Evolutionary conservation across 2,888 invertebrate genomes (phyloP), one percentile per base, ranked within the genome.

Genomic region (Cremastobaeus sp.): DNA sequence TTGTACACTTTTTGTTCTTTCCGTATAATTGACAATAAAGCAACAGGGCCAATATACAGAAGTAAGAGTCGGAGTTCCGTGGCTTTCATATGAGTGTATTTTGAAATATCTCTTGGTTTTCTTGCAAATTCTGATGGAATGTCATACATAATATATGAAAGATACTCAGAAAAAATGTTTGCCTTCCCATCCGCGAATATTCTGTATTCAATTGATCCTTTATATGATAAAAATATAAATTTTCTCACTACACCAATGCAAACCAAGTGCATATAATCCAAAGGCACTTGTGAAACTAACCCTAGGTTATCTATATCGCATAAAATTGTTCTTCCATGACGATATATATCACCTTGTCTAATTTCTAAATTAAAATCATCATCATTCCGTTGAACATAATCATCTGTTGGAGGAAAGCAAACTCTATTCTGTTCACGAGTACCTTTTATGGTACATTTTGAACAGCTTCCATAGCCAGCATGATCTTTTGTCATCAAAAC

Each of bases 401-500:
- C 30, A 5, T 41, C 32, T 55, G 71, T 43, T 17, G 28, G 54
- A 32, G 20, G 50, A 15, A 45, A 45, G n/a, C 50, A 43, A 8
- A 59, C 21, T 9, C 52, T 34, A 9, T 35, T 6, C 18, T 30
- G 3, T 1, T 1, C 8, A 1, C 11, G 68, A 14, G 57, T 28
- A 4, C 78, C 78, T 55, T 64, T 47, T 14, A 62, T 50, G 3
- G 9, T 65, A 45, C 78, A 75, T 54, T 77, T 78, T n/a, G 57
- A 35, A 45, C 77, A 79, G 12, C 64, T 55, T 34, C 39, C 64
- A 47, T 76, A 78, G 4, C 62, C 75, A n/a, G 70, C 70, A 41
- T 79, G 78, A 3, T 65, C 64, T 55, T 77, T 78, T 2, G 72
- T 59, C 17, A 64, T 34, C 14, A 60, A 34, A 14, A 78, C 35